Base-by-base conservation (phyloP, 37 sponge, comb jelly and placozoan species). In the Petrosia ficiformis region DNA sequence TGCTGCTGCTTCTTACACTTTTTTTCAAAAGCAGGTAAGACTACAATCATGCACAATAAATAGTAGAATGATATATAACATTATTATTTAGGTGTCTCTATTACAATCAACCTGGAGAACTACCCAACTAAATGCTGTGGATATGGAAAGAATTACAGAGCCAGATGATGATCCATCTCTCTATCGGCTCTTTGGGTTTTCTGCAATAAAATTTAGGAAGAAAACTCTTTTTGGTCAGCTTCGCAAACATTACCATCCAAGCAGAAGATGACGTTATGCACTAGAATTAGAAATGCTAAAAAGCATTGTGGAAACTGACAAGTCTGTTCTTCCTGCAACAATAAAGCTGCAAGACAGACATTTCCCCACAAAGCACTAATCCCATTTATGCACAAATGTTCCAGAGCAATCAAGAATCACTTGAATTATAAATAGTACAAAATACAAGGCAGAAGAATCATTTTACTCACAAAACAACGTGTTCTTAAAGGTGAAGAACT, bases 291-390 rank as follows among this genome's bases (percentile, higher is more conserved):
- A n/a, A n/a, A n/a, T n/a, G n/a, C n/a, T n/a, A n/a, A n/a, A n/a
- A n/a, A n/a, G n/a, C n/a, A n/a, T n/a, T n/a, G n/a, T 64, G 32
- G 66, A 64, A 16, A 64, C 66, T 25, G 66, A 64, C 66, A 64
- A 64, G 66, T 22, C 66, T 22, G 10, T 8, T 64, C 21, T 64
- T 8, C 66, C 70, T 69, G 70, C 70, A 16, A 11, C 14, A 8
- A 69, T 69, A 21, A 69, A 69, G 25, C 48, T 72, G 42, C 73
- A 72, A 48, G 54, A 72, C 54, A 40, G 73, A 72, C 14, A 14
- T 72, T 72, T 44, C 73, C 73, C 6, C 73, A 72, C 26, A 16
- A 72, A 16, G 14, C 44, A 4, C 21, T 68, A 10, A 11, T 68
- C 32, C 70, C 70, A 16, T 68, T 68, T 35, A 8, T 4, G 5